phyloP scores from a whole-genome alignment of 2,888 invertebrate species.

The Drosophila phalerata region DNA sequence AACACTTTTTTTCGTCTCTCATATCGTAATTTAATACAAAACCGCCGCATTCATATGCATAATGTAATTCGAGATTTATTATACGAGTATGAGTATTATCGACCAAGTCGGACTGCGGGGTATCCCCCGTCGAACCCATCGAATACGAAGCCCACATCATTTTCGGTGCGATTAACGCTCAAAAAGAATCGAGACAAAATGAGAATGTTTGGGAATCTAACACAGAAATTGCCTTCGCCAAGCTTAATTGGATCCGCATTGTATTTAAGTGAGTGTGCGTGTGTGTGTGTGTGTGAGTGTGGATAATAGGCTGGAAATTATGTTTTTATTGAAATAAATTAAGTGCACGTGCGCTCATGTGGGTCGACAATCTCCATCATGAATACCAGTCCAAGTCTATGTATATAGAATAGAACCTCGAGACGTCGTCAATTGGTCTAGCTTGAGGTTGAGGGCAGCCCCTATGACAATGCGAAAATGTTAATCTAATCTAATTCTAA shows the following conservation, averaged over 20 bases:
- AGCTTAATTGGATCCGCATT: constrained; percentile 75
- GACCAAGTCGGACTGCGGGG: constrained; percentile 1
- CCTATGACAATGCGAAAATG: constrained; percentile 59
- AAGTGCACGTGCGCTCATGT: constrained; percentile 79
- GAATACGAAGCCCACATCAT: constrained; percentile 62
- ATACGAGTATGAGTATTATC: constrained; percentile 66
- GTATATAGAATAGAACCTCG: background rate
- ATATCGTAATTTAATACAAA: constrained; percentile 70
- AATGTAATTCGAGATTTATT: constrained; percentile 76
- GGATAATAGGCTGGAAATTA: constrained; percentile 76
- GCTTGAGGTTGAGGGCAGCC: constrained; percentile 5
- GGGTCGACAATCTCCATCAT: constrained; percentile 51
- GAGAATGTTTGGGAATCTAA: constrained; percentile 32
- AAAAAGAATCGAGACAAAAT: constrained; percentile 13
- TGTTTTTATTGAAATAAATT: constrained; percentile 81
- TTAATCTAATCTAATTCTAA: constrained; percentile 70
- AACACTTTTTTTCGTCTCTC: constrained; percentile 45
- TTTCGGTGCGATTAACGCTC: constrained; percentile 74
- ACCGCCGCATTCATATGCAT: constrained; percentile 71
- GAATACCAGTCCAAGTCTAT: constrained; percentile 5
- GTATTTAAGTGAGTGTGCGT: constrained; percentile 16
- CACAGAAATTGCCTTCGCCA: constrained; percentile 32
- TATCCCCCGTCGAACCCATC: background rate
- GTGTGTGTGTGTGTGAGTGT: constrained; percentile 50
- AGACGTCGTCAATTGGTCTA: constrained; percentile 40